These are phyloP conservation scores for Bombus picipes DNA, from an alignment of 1,140 invertebrate genomes.

Conservation along the genomic window DNA sequence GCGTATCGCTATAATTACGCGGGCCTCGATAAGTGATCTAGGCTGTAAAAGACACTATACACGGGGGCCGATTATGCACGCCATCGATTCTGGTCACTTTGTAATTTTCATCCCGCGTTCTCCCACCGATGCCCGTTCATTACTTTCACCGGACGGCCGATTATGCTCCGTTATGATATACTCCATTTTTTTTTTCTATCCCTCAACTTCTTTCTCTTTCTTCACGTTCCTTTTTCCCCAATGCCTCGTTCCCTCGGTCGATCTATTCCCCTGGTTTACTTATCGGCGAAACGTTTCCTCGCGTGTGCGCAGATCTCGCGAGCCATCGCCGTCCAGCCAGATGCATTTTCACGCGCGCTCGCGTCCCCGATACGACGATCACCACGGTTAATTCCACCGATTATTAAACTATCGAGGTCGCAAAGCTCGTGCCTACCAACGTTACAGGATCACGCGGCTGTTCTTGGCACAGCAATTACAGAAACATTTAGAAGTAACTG, in stretches of 20 bases:
- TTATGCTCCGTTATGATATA: slow-evolving; percentile 45
- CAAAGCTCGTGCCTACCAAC: background rate
- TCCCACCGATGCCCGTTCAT: slow-evolving; percentile 34
- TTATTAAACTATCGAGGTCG: background rate
- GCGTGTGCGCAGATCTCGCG: slow-evolving; percentile 14
- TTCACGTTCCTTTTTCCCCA: too few relatives aligned
- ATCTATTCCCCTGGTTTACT: background rate
- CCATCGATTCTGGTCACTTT: slow-evolving; percentile 64
- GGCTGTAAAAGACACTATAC: slow-evolving; percentile 58
- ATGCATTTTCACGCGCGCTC: background rate
- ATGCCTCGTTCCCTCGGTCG: background rate
- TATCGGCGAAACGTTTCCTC: slow-evolving; percentile 31
- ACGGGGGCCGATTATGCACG: slow-evolving; percentile 56
- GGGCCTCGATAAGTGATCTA: slow-evolving; percentile 65
- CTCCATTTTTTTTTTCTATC: background rate
- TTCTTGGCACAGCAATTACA: slow-evolving; percentile 2
- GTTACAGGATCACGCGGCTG: slow-evolving; percentile 17
- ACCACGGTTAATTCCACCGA: background rate
- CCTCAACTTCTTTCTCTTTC: slow-evolving; percentile 9
- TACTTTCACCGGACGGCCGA: slow-evolving; percentile 45
- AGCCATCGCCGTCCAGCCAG: background rate
- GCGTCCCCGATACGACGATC: background rate
- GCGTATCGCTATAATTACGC: slow-evolving; percentile 66
- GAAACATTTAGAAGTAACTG: slow-evolving; percentile 26
- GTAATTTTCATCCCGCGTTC: slow-evolving; percentile 47